Evolutionary conservation across 2,888 invertebrate species (phyloP).

Genomic region (Drosophila formosana): DNA sequence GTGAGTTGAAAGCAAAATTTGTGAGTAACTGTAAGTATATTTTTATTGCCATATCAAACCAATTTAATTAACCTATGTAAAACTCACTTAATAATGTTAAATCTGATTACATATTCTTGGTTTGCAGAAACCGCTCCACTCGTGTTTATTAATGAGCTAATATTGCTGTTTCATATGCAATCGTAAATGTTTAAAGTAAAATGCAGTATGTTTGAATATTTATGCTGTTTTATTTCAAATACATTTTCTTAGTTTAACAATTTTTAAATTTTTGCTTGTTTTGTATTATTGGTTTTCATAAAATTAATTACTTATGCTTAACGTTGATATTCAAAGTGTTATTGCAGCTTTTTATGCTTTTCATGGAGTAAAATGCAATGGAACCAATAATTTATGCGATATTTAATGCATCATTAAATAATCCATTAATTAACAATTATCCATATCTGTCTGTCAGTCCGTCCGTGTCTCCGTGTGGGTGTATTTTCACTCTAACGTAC

Average conservation of each 20-base stretch:
- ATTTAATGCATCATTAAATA: constrained; percentile 75
- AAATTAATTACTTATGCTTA: constrained; percentile 55
- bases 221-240: constrained; percentile 50
- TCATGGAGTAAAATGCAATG: constrained; percentile 57
- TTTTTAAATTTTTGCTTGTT: constrained; percentile 39
- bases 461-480: background rate
- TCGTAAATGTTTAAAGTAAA: background rate
- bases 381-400: constrained; percentile 69
- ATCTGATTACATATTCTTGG: no score
- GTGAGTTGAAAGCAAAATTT: no score
- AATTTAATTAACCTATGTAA: background rate
- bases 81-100: background rate
- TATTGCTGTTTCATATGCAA: no score
- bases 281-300: constrained; percentile 33
- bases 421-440: constrained; percentile 76
- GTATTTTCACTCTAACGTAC: constrained; percentile 30
- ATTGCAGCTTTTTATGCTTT: constrained; percentile 28
- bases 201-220: constrained; percentile 31
- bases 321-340: constrained; percentile 63
- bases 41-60: no score
- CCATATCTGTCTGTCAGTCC: constrained; percentile 33
- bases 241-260: constrained; percentile 44
- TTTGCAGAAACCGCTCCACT: no score
- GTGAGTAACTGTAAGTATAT: no score
- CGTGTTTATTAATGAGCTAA: no score